Evolutionary conservation across 1,140 invertebrate species (phyloP).

Genomic region (Chelonus insularis): DNA sequence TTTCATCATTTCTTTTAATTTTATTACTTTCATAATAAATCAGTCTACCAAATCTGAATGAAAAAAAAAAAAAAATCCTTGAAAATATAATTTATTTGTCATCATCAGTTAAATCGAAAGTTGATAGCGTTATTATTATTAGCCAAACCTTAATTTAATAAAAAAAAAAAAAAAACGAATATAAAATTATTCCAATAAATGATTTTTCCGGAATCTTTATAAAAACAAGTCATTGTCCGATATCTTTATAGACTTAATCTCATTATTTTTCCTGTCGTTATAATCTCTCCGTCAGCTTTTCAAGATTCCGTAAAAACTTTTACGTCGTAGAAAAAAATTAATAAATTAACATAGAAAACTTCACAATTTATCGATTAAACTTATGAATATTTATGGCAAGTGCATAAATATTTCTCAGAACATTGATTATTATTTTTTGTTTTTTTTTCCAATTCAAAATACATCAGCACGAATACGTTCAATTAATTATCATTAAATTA

Average conservation of each 20-base stretch:
- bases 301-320: background rate
- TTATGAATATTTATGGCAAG: background rate
- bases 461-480: too few species aligned
- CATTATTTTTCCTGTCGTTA: conserved; percentile 8
- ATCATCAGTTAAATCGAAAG: too few species aligned
- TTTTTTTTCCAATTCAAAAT: too few species aligned
- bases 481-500: too few species aligned
- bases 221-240: background rate
- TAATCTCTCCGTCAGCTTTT: background rate
- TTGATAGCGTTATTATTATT: too few species aligned
- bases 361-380: background rate
- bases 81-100: too few species aligned
- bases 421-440: background rate
- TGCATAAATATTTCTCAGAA: background rate
- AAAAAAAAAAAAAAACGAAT: background rate
- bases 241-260: background rate
- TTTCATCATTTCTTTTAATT: too few species aligned
- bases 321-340: background rate
- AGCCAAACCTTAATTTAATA: too few species aligned
- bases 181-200: background rate
- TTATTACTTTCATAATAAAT: too few species aligned
- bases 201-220: background rate
- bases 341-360: conserved; percentile 1
- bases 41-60: too few species aligned
- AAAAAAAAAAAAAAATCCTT: too few species aligned